phyloP scores from a whole-genome alignment of 2,113 vertebrate genomes.

The Spheniscus mendiculus region DNA sequence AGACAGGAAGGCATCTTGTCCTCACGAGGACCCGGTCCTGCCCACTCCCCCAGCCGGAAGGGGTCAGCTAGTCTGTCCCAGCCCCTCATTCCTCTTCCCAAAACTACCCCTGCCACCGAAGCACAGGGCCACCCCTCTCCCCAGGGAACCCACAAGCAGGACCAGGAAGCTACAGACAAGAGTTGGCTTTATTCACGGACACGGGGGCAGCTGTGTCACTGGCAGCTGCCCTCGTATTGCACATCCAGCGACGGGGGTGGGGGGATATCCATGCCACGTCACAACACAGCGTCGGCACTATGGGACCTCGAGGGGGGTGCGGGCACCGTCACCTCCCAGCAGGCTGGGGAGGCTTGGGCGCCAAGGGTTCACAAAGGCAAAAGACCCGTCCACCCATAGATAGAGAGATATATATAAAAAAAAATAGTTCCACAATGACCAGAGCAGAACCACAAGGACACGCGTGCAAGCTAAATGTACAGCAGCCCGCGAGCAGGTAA shows the following conservation, averaged over 20 bases:
- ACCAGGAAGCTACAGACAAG: constrained; percentile 74
- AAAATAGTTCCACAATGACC: constrained; percentile 60
- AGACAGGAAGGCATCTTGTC: background rate
- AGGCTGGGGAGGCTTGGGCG: constrained; percentile 30
- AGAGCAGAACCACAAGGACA: constrained; percentile 58
- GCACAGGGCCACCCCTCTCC: background rate
- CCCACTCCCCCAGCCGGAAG: background rate
- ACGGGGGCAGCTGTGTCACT: constrained; percentile 68
- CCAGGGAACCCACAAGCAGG: constrained; percentile 5
- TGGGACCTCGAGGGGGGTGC: background rate
- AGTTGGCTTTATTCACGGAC: constrained; percentile 81
- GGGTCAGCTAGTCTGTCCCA: background rate
- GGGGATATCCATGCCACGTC: constrained; percentile 80
- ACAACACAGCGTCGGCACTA: constrained; percentile 74
- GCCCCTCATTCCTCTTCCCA: background rate
- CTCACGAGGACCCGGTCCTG: background rate
- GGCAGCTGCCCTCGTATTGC: constrained; percentile 71
- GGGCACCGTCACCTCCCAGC: constrained; percentile 54
- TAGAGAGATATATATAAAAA: constrained; percentile 4
- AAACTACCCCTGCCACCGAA: background rate
- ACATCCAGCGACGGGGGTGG: constrained; percentile 68
- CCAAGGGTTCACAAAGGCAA: constrained; percentile 63
- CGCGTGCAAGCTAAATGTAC: constrained; percentile 67
- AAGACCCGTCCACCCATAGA: constrained; percentile 66
- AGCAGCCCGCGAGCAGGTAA: constrained; percentile 50